Conservation (phyloP, 2,888 invertebrate genomes). For the Busseola fusca region DNA sequence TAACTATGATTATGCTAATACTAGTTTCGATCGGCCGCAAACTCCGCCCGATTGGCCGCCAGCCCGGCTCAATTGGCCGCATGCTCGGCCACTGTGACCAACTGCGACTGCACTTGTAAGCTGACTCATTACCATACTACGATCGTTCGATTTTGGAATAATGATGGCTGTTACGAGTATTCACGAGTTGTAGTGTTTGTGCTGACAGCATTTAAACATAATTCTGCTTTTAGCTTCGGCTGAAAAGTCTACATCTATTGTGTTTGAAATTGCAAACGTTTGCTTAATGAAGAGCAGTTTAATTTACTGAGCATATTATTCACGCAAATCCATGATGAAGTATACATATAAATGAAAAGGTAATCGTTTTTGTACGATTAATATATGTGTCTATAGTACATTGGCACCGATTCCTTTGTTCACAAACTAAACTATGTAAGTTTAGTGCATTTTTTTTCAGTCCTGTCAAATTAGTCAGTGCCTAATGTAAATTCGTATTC, state of each 20-base stretch:
- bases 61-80: conserved; percentile 7
- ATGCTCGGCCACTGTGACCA: conserved; percentile 8
- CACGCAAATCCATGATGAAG: not conserved
- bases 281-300: not conserved
- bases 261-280: not conserved
- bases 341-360: not conserved
- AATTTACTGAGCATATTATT: not conserved
- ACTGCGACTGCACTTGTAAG: conserved; percentile 38
- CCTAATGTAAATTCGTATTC: too few relatives aligned
- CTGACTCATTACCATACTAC: conserved; percentile 45
- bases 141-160: conserved; percentile 31
- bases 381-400: not conserved
- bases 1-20: conserved; percentile 49
- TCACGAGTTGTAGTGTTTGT: conserved; percentile 19
- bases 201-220: not conserved
- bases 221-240: conserved; percentile 15
- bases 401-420: too few relatives aligned
- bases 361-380: not conserved
- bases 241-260: not conserved
- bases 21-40: conserved; percentile 8
- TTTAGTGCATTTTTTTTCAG: too few relatives aligned
- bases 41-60: conserved; percentile 2
- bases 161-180: conserved; percentile 13
- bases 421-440: too few relatives aligned
- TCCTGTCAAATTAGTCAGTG: too few relatives aligned